A percentile compares a stretch with the other conserved stretches of the same genome.
These are phyloP conservation scores for Paedocypris micromegethes DNA, from an alignment of 2,797 vertebrate genomes.

Conservation along the genomic window DNA sequence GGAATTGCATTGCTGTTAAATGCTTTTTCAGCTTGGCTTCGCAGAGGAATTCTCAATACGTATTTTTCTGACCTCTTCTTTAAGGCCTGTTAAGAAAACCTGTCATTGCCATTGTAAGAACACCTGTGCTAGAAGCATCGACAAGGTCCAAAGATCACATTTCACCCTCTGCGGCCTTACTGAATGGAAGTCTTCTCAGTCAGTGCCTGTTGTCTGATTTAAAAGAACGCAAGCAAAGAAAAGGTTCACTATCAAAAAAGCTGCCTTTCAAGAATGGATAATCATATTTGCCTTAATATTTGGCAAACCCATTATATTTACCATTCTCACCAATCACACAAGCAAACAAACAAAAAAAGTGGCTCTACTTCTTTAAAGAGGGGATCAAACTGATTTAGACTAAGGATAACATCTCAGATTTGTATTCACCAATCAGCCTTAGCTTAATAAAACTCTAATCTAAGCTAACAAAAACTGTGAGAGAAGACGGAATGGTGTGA, in stretches of 20 bases:
- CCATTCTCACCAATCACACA: slow-evolving; percentile 15
- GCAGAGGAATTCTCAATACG: slow-evolving; percentile 69
- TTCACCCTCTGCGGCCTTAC: slow-evolving; percentile 57
- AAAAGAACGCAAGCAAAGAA: slow-evolving; percentile 39
- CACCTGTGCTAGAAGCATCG: slow-evolving; percentile 69
- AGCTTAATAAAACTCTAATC: slow-evolving; percentile 32
- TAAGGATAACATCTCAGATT: slow-evolving; percentile 6
- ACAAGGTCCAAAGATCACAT: slow-evolving; percentile 59
- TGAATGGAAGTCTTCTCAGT: slow-evolving; percentile 25
- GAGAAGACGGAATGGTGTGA: slow-evolving; percentile 3
- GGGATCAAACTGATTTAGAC: slow-evolving; percentile 16
- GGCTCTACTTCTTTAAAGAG: neutral
- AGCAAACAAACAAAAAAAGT: slow-evolving; percentile 6
- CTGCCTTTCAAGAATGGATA: slow-evolving; percentile 28
- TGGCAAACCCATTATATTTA: slow-evolving; percentile 41
- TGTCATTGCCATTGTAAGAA: slow-evolving; percentile 68
- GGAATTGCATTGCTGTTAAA: too few relatives aligned
- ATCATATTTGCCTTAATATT: slow-evolving; percentile 32
- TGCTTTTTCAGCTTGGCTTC: slow-evolving; percentile 52
- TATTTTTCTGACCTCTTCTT: slow-evolving; percentile 65
- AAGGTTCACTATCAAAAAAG: slow-evolving; percentile 31
- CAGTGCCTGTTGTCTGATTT: slow-evolving; percentile 24
- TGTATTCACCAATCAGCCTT: slow-evolving; percentile 25
- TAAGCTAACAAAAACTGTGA: slow-evolving; percentile 24
- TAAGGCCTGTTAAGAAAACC: slow-evolving; percentile 64